Evolutionary conservation across 2,888 invertebrate species (phyloP), one percentile per base, ranked within the genome.

Genomic region (Chrysolina haemoptera): DNA sequence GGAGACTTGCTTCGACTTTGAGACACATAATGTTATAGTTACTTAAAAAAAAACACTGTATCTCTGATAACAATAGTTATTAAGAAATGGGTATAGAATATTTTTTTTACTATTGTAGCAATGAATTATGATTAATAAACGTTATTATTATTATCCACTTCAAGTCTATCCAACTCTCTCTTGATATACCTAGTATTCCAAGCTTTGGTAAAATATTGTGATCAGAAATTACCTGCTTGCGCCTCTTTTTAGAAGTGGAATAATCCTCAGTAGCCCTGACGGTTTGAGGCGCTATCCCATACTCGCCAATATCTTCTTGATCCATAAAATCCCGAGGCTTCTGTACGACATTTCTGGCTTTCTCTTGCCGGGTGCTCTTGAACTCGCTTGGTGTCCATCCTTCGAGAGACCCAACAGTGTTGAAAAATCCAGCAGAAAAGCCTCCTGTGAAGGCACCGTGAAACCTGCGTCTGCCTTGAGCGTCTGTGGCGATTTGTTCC

Each of bases 361-460:
- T 95, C 71, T 94, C 94, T 1, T 88, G 88, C 10, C 98, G 90
- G 0, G 97, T 96, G 75, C 99, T 99, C 84, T 95, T 95, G 86
- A 98, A 99, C 16, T 93, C 92, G 43, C 94, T 90, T 0, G 99
- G 99, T 11, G 92, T 91, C 96, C 98, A 99, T 66, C 99, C 98
- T 90, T 99, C 98, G 78, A 95, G 92, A 0, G 98, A 95, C 0
- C 98, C 99, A 20, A 99, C 99, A 0, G 97, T 95, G 85, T 99
- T 99, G 85, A 95, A 98, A 85, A 96, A 98, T 0, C 99, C 99
- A 0, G 99, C 99, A 14, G 98, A 97, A 87, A 99, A 99, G 2
- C 96, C 88, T 0, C 99, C 99, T 0, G 99, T 99, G 86, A 99
- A 99, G 0, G 99, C 99, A 9, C 99, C 99, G 88, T 99, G 99